Conservation (phyloP, 1,140 invertebrate genomes). For the Hycleus phaleratus region DNA sequence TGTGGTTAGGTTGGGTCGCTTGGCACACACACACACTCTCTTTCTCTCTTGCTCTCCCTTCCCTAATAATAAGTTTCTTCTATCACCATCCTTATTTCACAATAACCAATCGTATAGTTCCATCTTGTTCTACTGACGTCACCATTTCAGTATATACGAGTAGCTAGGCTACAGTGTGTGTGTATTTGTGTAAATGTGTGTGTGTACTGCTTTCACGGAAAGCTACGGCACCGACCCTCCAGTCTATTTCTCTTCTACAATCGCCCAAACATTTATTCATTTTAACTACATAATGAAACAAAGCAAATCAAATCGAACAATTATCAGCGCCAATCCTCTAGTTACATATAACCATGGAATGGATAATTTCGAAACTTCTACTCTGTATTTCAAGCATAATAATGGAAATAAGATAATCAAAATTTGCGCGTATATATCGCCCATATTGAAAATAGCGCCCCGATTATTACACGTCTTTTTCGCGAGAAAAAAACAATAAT, state of each 20-base stretch:
- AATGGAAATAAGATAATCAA: conserved; percentile 44
- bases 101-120: conserved; percentile 1
- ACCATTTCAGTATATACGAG: conserved; percentile 34
- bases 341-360: conserved; percentile 45
- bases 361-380: conserved; percentile 45
- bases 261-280: conserved; percentile 25
- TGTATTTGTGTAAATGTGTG: no score
- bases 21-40: background rate
- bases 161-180: conserved; percentile 36
- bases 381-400: conserved; percentile 44
- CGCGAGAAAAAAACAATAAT: background rate
- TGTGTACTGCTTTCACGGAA: conserved; percentile 41
- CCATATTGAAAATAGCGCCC: no score
- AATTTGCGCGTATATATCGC: conserved; percentile 35
- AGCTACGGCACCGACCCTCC: conserved; percentile 41
- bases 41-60: conserved; percentile 28
- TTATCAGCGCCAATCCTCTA: conserved; percentile 32
- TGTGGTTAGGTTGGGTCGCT: conserved; percentile 41
- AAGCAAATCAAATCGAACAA: conserved; percentile 27
- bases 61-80: conserved; percentile 37
- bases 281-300: conserved; percentile 29
- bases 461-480: no score
- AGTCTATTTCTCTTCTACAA: conserved; percentile 41
- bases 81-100: conserved; percentile 23
- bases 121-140: conserved; percentile 37